Evolutionary conservation across 2,888 invertebrate genomes (phyloP).

Genomic region (Nephrotoma flavescens): DNA sequence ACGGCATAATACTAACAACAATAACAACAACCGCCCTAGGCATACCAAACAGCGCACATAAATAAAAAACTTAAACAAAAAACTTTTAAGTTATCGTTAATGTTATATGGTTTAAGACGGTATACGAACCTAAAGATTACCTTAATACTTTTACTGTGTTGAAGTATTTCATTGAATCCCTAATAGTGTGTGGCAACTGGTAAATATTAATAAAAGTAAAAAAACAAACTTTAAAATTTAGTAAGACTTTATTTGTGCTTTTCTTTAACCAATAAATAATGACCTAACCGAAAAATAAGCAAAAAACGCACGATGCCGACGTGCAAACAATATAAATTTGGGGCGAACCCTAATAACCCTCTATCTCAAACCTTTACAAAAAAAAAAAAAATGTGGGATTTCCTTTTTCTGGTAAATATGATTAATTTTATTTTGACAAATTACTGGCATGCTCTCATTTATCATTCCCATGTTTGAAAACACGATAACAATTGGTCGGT

Average conservation of each 20-base stretch:
- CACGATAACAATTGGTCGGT: background rate
- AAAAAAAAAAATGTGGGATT: background rate
- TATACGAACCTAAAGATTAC: background rate
- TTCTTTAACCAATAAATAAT: background rate
- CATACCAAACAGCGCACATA: background rate
- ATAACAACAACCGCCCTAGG: background rate
- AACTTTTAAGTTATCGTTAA: background rate
- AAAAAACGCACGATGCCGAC: background rate
- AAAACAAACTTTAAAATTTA: background rate
- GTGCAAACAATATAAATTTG: background rate
- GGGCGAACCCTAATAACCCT: background rate
- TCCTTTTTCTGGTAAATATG: background rate
- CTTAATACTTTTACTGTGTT: background rate
- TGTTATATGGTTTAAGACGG: background rate
- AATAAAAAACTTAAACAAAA: background rate
- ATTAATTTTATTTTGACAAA: background rate
- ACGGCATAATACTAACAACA: background rate
- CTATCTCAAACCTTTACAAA: background rate
- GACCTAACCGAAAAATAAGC: background rate
- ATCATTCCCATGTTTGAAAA: background rate
- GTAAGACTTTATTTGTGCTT: background rate
- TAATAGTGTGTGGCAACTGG: background rate
- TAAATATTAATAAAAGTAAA: background rate
- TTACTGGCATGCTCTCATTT: background rate
- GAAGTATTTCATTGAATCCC: background rate